phyloP scores from a whole-genome alignment of 2,888 invertebrate genomes.

The Tetragonisca angustula region DNA sequence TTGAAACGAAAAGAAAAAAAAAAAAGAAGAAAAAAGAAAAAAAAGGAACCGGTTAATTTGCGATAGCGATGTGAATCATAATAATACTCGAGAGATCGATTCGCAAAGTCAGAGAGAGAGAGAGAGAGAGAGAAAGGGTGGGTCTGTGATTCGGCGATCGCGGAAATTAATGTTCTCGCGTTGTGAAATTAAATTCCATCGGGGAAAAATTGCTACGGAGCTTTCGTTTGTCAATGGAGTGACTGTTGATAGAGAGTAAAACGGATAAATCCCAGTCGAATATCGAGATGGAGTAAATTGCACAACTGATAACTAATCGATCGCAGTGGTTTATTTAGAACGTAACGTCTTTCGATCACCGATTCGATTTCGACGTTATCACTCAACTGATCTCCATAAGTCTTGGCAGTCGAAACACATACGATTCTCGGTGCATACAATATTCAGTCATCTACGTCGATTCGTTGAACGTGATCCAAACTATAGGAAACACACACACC shows the following conservation, averaged over 20 bases:
- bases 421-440: too few species aligned
- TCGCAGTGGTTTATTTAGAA: constrained; percentile 46
- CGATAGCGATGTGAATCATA: neutral
- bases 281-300: constrained; percentile 24
- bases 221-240: constrained; percentile 28
- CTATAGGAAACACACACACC: too few species aligned
- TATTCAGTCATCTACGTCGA: too few species aligned
- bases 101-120: too few species aligned
- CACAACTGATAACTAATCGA: constrained; percentile 25
- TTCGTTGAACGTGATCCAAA: too few species aligned
- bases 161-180: neutral
- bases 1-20: neutral
- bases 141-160: neutral
- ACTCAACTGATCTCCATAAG: too few species aligned
- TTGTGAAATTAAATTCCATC: neutral
- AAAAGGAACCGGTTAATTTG: neutral
- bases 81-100: neutral
- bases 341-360: constrained; percentile 69
- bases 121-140: too few species aligned
- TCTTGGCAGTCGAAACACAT: too few species aligned
- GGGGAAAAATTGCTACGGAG: neutral
- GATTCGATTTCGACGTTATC: constrained; percentile 57
- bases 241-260: constrained; percentile 31
- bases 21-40: too few species aligned
- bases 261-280: constrained; percentile 28